Evolutionary conservation across 2,113 vertebrate species (phyloP), one percentile per base, ranked within the genome.

Genomic region (Machaerirhynchus nigripectus): DNA sequence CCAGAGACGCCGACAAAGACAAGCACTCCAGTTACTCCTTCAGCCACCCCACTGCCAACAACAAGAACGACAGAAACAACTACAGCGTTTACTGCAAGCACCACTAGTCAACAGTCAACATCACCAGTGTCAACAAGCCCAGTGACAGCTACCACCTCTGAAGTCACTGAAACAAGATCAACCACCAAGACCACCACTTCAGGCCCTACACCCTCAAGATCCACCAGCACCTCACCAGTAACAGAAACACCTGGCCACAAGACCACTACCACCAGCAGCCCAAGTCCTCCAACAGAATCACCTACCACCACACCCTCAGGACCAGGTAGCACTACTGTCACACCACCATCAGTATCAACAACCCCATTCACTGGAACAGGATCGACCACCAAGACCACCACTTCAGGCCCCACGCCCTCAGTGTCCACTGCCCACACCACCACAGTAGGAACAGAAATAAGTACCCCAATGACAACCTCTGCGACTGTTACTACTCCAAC

Each of bases 1-100:
- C 0, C 15, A 40, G 28, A 1, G 77, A 22, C 2, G 6, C 0
- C n/a, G 0, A 31, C 49, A 50, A 9, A 4, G 4, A 28, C 9
- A 1, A 71, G 14, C n/a, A n/a, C 40, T 56, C 11, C 50, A 74
- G 20, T 77, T 85, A 64, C 44, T 52, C 40, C 87, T 85, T 82
- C 84, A 67, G 0, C 14, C 26, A 75, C 84, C 0, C 28, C 93
- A 24, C 27, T 56, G 23, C 3, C 75, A 70, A 89, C 93, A 61
- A 79, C 37, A 28, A 85, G 23, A 24, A 85, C 61, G 0, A 88
- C 87, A 40, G 76, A 63, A 88, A 42, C 3, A 67, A 81, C 24
- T 37, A 68, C 44, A 19, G 4, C 1, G 2, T 69, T 76, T 50
- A 59, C 28, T 6, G 11, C 5, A 35, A 50, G 68, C 16, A 91